Base-by-base conservation (phyloP, 2,113 vertebrate species). In the Labeo catla region DNA sequence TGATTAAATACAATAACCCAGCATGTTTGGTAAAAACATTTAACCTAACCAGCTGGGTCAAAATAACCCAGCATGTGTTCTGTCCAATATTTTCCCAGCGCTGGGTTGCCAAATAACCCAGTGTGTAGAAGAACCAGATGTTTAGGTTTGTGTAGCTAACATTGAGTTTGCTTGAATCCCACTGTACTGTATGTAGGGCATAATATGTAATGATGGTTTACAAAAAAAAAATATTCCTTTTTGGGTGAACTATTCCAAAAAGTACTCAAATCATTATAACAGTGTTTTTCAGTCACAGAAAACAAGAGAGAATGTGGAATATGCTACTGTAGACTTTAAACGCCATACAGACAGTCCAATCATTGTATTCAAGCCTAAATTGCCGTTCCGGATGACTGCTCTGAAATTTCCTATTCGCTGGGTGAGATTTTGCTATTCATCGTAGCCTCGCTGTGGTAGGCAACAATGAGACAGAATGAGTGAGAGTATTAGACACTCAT, bases 211-310 rank as follows among this genome's bases (percentile, higher is more conserved):
- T 28, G 28, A 28, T 28, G 28, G 28, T 28, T 28, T 28, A 28
- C 28, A 28, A 28, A 28, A 28, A 28, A 28, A 39, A 6, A 39
- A 70, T 16, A 72, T 72, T 21, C 0, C 21, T 73, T 73, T 73
- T 73, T n/a, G 39, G 9, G 8, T 73, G 39, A 45, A 11, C 39
- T 45, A n/a, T 73, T 19, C 19, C 43, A 45, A 45, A 11, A 6
- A 73, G 70, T 45, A 47, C n/a, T 13, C n/a, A 49, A 45, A 49
- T 81, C n/a, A 49, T 81, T 81, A 49, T 49, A 65, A 66, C 61
- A 65, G 13, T 13, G n/a, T 65, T 81, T 12, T 79, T 76, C n/a
- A 61, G 57, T 63, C 57, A 63, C 0, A 6, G 1, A 66, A 28
- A n/a, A 47, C n/a, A 49, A 47, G 2, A 23, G 7, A 66, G 43